phyloP scores from a whole-genome alignment of 2,113 vertebrate species.

The Elachura formosa region DNA sequence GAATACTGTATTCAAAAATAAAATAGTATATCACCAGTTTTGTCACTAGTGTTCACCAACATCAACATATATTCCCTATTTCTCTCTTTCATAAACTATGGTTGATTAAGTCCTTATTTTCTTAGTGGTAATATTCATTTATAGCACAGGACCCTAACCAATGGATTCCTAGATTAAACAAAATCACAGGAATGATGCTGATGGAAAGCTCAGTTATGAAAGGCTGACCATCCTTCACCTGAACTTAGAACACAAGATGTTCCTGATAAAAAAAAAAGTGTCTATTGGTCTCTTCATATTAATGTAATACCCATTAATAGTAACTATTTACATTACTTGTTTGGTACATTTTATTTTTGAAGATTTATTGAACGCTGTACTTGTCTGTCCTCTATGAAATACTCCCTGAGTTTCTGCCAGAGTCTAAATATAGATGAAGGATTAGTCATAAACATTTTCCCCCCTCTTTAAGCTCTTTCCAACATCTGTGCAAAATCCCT shows the following conservation, averaged over 20 bases:
- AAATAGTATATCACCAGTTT: neutral
- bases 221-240: neutral
- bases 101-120: neutral
- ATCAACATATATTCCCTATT: neutral
- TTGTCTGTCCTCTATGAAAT: neutral
- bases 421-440: slow-evolving; percentile 66
- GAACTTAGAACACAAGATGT: neutral
- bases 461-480: slow-evolving; percentile 71
- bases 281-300: neutral
- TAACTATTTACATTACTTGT: neutral
- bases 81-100: neutral
- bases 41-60: neutral
- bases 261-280: neutral
- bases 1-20: neutral
- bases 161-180: neutral
- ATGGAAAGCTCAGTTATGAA: neutral
- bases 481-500: slow-evolving; percentile 82
- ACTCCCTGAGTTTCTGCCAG: slow-evolving; percentile 15
- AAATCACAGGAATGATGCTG: neutral
- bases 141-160: neutral
- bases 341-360: neutral
- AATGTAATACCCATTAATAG: neutral
- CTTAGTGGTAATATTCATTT: neutral
- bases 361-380: neutral
- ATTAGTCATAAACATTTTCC: slow-evolving; percentile 75